These are phyloP conservation scores for Diadophis punctatus DNA, from an alignment of 2,113 vertebrate species.

Conservation along the genomic window DNA sequence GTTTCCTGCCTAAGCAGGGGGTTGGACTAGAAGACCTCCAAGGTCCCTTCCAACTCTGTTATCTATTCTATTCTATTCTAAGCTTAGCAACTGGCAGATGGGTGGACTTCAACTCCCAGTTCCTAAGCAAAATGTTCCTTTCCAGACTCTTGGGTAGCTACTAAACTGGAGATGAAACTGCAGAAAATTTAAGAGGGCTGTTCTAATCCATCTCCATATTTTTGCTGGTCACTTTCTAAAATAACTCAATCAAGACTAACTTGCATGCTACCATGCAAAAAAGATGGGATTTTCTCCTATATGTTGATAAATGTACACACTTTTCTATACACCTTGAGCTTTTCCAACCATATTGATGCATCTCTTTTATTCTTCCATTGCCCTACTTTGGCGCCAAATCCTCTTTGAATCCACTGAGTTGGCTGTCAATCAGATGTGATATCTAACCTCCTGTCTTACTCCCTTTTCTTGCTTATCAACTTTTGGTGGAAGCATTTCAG, in stretches of 20 bases:
- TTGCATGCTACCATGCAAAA: not conserved
- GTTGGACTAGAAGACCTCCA: too few species aligned
- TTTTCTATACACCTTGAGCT: not conserved
- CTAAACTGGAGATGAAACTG: not conserved
- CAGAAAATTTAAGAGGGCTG: not conserved
- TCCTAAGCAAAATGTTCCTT: not conserved
- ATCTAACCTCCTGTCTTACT: too few species aligned
- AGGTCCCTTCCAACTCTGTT: too few species aligned
- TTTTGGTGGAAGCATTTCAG: not conserved
- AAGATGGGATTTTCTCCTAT: not conserved
- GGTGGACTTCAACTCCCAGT: too few species aligned
- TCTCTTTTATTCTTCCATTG: not conserved
- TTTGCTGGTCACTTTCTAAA: not conserved
- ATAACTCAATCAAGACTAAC: not conserved
- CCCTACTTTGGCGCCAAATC: not conserved
- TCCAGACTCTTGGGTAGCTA: not conserved
- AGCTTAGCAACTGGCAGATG: too few species aligned
- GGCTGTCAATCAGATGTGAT: not conserved
- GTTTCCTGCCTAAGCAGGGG: too few species aligned
- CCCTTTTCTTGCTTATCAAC: not conserved
- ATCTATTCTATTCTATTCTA: too few species aligned
- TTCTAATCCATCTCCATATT: not conserved
- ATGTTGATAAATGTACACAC: not conserved
- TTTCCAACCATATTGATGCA: not conserved
- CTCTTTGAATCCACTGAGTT: not conserved